A percentile compares a stretch with the other conserved stretches of the same genome.
phyloP scores from a whole-genome alignment of 2,797 vertebrate species.

The Pangasius mekongensis region DNA sequence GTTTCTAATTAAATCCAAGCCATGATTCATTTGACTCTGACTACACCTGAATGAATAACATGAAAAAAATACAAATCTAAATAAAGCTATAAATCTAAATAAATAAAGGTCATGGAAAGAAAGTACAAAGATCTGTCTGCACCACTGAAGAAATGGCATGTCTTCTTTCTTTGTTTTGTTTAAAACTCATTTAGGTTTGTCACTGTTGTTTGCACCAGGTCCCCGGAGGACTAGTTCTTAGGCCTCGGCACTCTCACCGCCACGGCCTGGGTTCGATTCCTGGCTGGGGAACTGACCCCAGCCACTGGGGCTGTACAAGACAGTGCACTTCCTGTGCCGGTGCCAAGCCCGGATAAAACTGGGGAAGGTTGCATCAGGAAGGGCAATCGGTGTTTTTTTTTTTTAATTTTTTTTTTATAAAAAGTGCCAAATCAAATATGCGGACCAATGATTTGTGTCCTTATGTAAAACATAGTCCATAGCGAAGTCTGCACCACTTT shows the following conservation, averaged over 20 bases:
- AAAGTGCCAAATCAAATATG: too few relatives aligned
- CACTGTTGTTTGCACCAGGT: not conserved
- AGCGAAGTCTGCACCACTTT: not conserved
- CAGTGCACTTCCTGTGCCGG: too few relatives aligned
- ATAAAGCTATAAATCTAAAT: not conserved
- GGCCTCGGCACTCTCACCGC: too few relatives aligned
- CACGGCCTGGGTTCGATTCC: too few relatives aligned
- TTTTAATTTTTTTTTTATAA: too few relatives aligned
- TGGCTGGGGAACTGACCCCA: too few relatives aligned
- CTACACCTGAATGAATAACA: not conserved
- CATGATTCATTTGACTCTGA: not conserved
- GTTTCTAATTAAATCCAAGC: not conserved
- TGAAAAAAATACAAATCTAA: not conserved
- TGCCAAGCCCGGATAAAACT: too few relatives aligned
- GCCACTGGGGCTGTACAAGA: too few relatives aligned
- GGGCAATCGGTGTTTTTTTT: too few relatives aligned
- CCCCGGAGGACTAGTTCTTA: too few relatives aligned
- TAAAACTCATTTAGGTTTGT: not conserved
- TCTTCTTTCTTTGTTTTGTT: not conserved
- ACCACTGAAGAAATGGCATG: not conserved
- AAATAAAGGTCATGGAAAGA: not conserved
- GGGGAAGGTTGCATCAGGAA: too few relatives aligned
- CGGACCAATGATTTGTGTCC: too few relatives aligned
- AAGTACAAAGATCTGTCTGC: not conserved
- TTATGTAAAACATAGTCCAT: not conserved